These are phyloP conservation scores for Burhinus bistriatus DNA, from an alignment of 2,113 vertebrate species.

Conservation along the genomic window DNA sequence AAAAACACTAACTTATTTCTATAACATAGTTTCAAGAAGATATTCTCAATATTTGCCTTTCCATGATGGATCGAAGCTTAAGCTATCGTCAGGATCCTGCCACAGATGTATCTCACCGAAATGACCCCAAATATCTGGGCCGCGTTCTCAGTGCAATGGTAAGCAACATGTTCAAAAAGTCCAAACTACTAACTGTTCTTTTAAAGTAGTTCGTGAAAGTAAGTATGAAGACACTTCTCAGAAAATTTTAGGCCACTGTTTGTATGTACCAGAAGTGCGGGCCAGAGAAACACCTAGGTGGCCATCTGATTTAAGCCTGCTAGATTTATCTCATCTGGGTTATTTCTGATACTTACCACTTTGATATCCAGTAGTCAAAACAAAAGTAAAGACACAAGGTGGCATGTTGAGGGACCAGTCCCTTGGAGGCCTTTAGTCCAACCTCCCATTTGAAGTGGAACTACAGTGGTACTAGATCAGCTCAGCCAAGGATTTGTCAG, in stretches of 20 bases:
- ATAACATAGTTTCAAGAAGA: slow-evolving; percentile 71
- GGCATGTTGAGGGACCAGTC: neutral
- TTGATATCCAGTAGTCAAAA: neutral
- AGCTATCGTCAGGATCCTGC: slow-evolving; percentile 67
- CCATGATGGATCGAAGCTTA: slow-evolving; percentile 73
- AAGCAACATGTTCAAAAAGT: neutral
- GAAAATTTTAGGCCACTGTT: neutral
- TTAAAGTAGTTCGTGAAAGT: neutral
- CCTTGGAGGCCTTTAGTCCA: neutral
- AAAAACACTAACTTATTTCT: neutral
- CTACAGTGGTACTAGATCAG: neutral
- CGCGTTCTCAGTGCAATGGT: slow-evolving; percentile 81
- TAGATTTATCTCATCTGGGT: neutral
- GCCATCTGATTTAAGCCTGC: neutral
- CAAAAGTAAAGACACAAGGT: neutral
- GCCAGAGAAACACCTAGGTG: neutral
- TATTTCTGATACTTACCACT: neutral
- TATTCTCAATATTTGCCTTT: slow-evolving; percentile 71
- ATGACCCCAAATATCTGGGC: slow-evolving; percentile 74
- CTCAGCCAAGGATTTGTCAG: neutral
- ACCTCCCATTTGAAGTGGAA: neutral
- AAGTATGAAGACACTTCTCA: neutral
- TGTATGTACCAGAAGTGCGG: neutral
- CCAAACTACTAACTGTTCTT: neutral
- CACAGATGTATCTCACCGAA: slow-evolving; percentile 67